Evolutionary conservation across 2,888 invertebrate genomes (phyloP).

Genomic region (Halocaridina rubra): DNA sequence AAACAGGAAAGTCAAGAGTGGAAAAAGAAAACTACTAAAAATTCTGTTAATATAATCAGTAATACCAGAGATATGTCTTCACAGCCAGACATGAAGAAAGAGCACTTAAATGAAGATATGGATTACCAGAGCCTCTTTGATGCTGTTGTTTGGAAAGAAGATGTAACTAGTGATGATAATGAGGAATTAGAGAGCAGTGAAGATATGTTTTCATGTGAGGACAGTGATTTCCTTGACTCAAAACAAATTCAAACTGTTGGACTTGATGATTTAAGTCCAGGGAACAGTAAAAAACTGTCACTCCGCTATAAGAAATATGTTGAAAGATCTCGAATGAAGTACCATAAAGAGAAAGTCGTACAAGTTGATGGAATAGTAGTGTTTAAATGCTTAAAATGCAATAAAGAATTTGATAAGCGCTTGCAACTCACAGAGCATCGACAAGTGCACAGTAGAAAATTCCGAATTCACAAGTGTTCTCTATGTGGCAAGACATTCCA

Average conservation of each 20-base stretch:
- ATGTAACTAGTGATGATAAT: constrained; percentile 9
- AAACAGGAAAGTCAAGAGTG: neutral
- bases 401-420: constrained; percentile 37
- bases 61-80: too few relatives aligned
- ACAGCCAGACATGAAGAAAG: constrained; percentile 11
- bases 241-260: constrained; percentile 28
- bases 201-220: neutral
- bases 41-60: neutral
- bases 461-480: constrained; percentile 34
- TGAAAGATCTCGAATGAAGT: constrained; percentile 22
- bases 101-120: neutral
- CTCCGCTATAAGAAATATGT: constrained; percentile 15
- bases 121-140: constrained; percentile 20
- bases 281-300: neutral
- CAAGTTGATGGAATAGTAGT: constrained; percentile 30
- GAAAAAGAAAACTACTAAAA: neutral
- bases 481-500: constrained; percentile 46
- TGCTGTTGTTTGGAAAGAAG: neutral
- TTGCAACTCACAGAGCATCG: constrained; percentile 32
- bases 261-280: constrained; percentile 19
- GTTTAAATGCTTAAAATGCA: constrained; percentile 42
- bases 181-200: constrained; percentile 3
- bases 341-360: constrained; percentile 38
- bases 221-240: neutral
- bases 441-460: constrained; percentile 19